These are phyloP conservation scores for Paelopatides confundens DNA, from an alignment of 53 echinoderm and acorn worm species.

Conservation along the genomic window DNA sequence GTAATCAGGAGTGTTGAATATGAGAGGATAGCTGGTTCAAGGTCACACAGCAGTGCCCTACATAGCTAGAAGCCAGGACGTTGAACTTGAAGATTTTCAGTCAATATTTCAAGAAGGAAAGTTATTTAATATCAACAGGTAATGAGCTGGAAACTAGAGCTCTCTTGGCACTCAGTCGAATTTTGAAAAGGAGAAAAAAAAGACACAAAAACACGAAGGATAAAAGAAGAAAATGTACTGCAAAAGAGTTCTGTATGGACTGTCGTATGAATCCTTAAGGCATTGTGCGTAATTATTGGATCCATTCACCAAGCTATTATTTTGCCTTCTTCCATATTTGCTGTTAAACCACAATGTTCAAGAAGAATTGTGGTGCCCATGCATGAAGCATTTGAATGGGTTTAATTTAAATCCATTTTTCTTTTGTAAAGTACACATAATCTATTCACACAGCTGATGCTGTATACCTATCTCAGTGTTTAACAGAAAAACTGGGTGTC, in stretches of 20 bases:
- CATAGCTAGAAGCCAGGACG: background rate
- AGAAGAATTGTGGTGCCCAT: background rate
- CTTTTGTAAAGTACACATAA: background rate
- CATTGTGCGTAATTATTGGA: slow-evolving; percentile 27
- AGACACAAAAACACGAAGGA: background rate
- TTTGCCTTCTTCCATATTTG: background rate
- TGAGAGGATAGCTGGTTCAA: background rate
- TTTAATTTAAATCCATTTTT: background rate
- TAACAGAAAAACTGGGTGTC: background rate
- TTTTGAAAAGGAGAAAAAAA: background rate
- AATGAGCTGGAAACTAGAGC: slow-evolving; percentile 39
- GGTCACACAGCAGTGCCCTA: slow-evolving; percentile 4
- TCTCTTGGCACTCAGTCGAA: background rate
- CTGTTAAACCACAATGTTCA: background rate
- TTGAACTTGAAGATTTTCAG: slow-evolving; percentile 17
- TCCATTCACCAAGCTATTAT: background rate
- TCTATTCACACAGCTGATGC: background rate
- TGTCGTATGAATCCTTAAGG: background rate
- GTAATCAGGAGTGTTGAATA: too few relatives aligned
- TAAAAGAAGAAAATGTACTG: background rate
- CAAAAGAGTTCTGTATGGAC: background rate
- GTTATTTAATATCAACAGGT: slow-evolving; percentile 23
- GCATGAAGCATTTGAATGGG: background rate
- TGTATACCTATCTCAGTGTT: background rate
- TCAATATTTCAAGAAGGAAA: background rate